phyloP scores from a whole-genome alignment of 2,888 invertebrate genomes.

The Dastarcus helophoroides region DNA sequence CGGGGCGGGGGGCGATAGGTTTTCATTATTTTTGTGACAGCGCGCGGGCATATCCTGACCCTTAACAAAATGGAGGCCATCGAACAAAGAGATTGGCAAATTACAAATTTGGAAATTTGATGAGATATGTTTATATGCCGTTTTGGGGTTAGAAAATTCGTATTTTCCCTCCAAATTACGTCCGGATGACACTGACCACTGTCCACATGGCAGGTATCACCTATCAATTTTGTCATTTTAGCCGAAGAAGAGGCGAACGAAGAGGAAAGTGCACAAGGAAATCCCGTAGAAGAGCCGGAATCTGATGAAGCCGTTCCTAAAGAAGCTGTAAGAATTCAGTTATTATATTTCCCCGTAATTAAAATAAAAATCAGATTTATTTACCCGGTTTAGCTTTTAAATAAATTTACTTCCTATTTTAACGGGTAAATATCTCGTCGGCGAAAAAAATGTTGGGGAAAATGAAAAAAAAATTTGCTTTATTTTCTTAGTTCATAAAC shows the following conservation, averaged over 20 bases:
- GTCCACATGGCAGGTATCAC: conserved; percentile 29
- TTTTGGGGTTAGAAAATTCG: conserved; percentile 32
- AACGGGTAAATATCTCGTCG: neutral
- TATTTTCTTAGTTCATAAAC: too few relatives aligned
- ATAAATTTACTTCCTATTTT: neutral
- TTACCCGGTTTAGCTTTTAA: too few relatives aligned
- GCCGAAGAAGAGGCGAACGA: conserved; percentile 61
- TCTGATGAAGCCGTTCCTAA: conserved; percentile 59
- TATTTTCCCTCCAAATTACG: conserved; percentile 32
- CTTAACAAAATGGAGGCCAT: conserved; percentile 70
- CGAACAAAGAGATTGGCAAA: conserved; percentile 64
- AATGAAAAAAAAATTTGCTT: too few relatives aligned
- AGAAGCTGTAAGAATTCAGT: conserved; percentile 37
- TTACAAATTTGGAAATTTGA: conserved; percentile 37
- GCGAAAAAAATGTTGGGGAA: conserved; percentile 1
- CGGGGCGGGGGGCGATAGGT: conserved; percentile 32
- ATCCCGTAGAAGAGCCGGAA: conserved; percentile 56
- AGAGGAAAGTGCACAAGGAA: conserved; percentile 52
- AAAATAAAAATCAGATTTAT: too few relatives aligned
- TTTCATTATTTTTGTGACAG: conserved; percentile 45
- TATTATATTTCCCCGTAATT: conserved; percentile 1
- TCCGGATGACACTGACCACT: conserved; percentile 26
- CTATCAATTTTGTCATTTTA: conserved; percentile 16
- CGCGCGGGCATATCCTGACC: conserved; percentile 57
- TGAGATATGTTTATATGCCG: conserved; percentile 12